These are phyloP conservation scores for Pteronura brasiliensis DNA, from an alignment of 2,113 vertebrate species.

Conservation along the genomic window DNA sequence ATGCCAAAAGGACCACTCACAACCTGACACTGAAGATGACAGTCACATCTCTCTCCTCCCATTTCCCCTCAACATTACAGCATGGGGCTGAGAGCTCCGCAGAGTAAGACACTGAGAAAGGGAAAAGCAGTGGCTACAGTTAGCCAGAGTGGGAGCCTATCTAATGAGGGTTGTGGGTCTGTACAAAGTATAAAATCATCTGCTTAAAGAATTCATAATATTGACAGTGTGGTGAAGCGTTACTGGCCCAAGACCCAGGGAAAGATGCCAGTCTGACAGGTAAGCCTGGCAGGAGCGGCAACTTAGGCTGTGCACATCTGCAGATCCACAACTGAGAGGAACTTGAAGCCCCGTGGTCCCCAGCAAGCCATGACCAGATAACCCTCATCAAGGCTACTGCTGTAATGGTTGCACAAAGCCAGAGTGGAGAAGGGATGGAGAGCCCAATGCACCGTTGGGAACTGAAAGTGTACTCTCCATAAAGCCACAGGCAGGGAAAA, in stretches of 20 bases:
- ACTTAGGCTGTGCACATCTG: background rate
- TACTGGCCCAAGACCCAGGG: background rate
- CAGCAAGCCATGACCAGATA: background rate
- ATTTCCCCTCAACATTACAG: background rate
- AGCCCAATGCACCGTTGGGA: background rate
- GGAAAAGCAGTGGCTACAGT: background rate
- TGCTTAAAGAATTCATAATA: background rate
- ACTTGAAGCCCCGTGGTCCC: background rate
- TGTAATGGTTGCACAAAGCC: background rate
- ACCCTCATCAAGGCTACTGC: background rate
- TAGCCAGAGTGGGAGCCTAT: background rate
- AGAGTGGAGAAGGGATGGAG: background rate
- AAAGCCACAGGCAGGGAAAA: background rate
- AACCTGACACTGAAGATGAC: background rate
- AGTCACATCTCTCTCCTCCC: background rate
- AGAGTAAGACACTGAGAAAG: background rate
- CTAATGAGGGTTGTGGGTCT: background rate
- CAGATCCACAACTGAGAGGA: background rate
- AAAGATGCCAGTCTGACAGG: background rate
- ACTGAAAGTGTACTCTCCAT: background rate
- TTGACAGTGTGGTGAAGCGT: background rate
- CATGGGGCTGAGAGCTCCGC: background rate
- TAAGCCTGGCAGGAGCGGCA: background rate
- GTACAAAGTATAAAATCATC: background rate
- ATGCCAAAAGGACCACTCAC: background rate